A percentile compares a stretch with the other conserved stretches of the same genome.
Conservation (phyloP, 2,797 vertebrate species). For the Squalus acanthias region DNA sequence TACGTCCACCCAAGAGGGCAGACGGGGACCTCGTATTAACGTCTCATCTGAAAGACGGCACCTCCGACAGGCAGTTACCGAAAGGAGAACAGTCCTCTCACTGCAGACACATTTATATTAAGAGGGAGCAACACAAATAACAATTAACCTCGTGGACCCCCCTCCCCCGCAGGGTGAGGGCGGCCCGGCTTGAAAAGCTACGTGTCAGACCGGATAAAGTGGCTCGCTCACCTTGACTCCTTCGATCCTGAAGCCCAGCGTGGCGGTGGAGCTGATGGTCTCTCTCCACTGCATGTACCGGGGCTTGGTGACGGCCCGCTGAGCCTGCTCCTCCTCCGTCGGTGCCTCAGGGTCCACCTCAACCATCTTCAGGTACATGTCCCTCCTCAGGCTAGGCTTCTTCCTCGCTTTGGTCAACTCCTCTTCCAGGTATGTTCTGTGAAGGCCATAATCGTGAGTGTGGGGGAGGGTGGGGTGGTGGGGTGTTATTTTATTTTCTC, state of each 20-base stretch:
- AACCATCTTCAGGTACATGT: constrained; percentile 97
- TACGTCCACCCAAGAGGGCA: too few species aligned
- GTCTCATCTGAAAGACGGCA: too few species aligned
- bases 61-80: too few species aligned
- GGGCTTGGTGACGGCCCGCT: constrained; percentile 86
- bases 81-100: too few species aligned
- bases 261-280: constrained; percentile 92
- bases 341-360: constrained; percentile 85
- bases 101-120: too few species aligned
- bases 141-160: too few species aligned
- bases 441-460: constrained; percentile 31
- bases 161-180: too few species aligned
- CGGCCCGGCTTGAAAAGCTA: too few species aligned
- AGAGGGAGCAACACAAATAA: too few species aligned
- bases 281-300: constrained; percentile 99
- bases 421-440: constrained; percentile 90
- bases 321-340: constrained; percentile 70
- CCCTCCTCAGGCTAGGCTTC: constrained; percentile 87
- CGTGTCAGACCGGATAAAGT: not conserved
- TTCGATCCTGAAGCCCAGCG: constrained; percentile 90
- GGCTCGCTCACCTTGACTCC: constrained; percentile 82
- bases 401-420: constrained; percentile 90
- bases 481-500: not conserved
- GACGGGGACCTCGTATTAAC: too few species aligned
- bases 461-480: not conserved